Evolutionary conservation across 2,888 invertebrate genomes (phyloP), one percentile per base, ranked within the genome.

Genomic region (Oeneis ivallda): DNA sequence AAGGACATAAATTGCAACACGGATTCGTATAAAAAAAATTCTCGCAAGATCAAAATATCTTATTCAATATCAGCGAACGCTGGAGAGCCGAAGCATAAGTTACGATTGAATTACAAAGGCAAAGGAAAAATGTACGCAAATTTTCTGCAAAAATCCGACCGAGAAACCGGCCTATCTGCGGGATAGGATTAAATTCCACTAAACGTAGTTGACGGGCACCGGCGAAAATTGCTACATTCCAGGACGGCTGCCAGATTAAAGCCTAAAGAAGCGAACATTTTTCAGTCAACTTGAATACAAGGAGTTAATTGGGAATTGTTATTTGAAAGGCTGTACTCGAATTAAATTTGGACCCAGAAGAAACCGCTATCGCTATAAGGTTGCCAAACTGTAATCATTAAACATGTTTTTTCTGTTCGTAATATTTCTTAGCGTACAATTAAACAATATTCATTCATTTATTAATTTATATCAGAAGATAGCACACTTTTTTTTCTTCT

Each of bases 141-240:
- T 58, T 58, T 58, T 50, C 43, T 32, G 41, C 5, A 64, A 64
- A 64, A 64, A 56, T 19, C 39, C 17, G 17, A 47, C 53, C 53
- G 19, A 39, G 58, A n/a, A 39, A 54, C 39, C 58, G 58, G 62
- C 59, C 53, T 63, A 59, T 60, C 49, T 66, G 56, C 41, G 60
- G 58, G 43, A 56, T 34, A 63, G 64, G 67, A 64, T 54, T 66
- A 63, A 63, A 63, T 66, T 66, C 63, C 54, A 52, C 53, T 53
- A 65, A 57, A 65, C 45, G 54, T 65, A 49, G 54, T 11, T 60
- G 64, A 60, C 64, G 41, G 65, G 45, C 43, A 41, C 41, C 13
- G 56, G 62, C 57, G 52, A 43, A 66, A 66, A 62, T 66, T 66
- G 62, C 62, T 34, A 57, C 56, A 62, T 62, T 66, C 57, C 65